Base-by-base conservation (phyloP, 1,140 invertebrate species). In the Parasteatoda tepidariorum region DNA sequence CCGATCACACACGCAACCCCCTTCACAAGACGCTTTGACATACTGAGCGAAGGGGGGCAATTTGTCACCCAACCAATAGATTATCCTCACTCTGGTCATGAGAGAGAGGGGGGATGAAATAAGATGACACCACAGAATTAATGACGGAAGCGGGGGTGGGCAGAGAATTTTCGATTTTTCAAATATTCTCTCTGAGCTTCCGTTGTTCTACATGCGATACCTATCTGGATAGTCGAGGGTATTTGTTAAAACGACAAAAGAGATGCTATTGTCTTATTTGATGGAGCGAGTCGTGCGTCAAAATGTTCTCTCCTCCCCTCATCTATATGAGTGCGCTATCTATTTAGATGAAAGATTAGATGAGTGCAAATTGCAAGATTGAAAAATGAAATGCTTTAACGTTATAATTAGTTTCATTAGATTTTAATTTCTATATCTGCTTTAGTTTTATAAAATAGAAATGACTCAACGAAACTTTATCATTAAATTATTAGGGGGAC, bases 51-150 rank as follows among this genome's bases (percentile, higher is more conserved):
- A 64, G 61, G 61, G 61, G 61, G 61, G 61, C 61, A 64, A 64
- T 64, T 64, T 64, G 61, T 64, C 61, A 64, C 61, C 61, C 61
- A 31, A 64, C 61, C 61, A 31, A 64, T 64, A 64, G 61, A 64
- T 64, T 64, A 64, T 64, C 61, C 61, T 64, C 61, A 64, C 61
- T 64, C 61, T 64, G n/a, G 24, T 26, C 24, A 31, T 11, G 61
- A 18, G 4, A 64, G 24, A 31, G 26, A 18, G 61, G 24, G 61
- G 61, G 24, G 28, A 11, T 30, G 26, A 18, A 64, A 22, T 64
- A 64, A 64, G 61, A 64, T 64, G 61, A 64, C 61, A 64, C 30
- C 11, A 18, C 18, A 64, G 61, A 64, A 64, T 64, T 64, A 64
- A 64, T 64, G 61, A 64, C 61, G 61, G 61, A 64, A 31, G 26